Evolutionary conservation across 2,888 invertebrate species (phyloP).

Genomic region (Drosophila mulleri): DNA sequence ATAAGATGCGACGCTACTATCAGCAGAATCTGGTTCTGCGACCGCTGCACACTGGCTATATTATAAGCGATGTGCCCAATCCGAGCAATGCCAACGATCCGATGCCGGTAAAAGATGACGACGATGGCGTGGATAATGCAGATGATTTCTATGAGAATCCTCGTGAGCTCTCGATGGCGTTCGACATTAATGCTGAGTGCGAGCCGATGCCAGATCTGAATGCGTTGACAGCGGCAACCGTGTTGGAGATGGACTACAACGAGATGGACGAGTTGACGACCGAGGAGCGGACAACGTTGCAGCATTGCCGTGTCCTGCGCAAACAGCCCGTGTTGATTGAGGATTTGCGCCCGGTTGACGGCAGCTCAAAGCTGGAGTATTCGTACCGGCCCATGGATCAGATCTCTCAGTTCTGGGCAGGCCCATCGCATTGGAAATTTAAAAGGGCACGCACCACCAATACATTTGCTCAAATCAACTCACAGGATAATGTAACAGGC

Average conservation of each 20-base stretch:
- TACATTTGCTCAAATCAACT: constrained; percentile 48
- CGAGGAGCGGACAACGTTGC: constrained; percentile 82
- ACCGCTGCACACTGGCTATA: constrained; percentile 81
- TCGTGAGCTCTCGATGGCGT: constrained; percentile 87
- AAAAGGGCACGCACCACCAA: constrained; percentile 85
- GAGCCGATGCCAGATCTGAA: constrained; percentile 87
- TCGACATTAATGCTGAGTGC: constrained; percentile 88
- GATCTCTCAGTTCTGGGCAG: constrained; percentile 89
- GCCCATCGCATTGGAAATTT: constrained; percentile 93
- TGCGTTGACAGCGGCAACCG: constrained; percentile 46
- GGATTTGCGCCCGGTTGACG: constrained; percentile 87
- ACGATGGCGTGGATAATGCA: constrained; percentile 83
- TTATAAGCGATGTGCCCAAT: constrained; percentile 82
- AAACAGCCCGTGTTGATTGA: constrained; percentile 85
- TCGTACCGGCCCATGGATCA: constrained; percentile 88
- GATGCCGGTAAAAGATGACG: constrained; percentile 64
- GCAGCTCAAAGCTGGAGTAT: constrained; percentile 88
- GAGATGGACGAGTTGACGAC: constrained; percentile 85
- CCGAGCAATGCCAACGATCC: constrained; percentile 60
- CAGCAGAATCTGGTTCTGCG: constrained; percentile 68
- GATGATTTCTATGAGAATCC: constrained; percentile 84
- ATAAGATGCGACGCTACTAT: constrained; percentile 62
- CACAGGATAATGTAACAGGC: constrained; percentile 1
- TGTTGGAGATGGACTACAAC: constrained; percentile 85
- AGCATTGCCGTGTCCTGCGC: constrained; percentile 83